Percentiles rank a stretch among this genome's conserved stretches.
Evolutionary conservation across 2,797 vertebrate genomes (phyloP).

Genomic region (Cyprinella venusta): DNA sequence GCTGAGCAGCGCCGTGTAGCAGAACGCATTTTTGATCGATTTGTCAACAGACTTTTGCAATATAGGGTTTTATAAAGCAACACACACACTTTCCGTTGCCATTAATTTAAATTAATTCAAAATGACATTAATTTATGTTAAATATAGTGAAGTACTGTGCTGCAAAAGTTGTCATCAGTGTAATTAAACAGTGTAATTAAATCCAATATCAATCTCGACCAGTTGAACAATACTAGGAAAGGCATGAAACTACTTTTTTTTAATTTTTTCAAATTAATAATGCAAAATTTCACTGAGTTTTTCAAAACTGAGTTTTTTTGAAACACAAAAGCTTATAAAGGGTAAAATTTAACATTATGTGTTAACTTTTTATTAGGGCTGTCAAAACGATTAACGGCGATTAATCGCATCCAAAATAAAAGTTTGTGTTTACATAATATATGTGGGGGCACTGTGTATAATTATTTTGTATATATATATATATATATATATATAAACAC

Average conservation of each 20-base stretch:
- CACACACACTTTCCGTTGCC: neutral
- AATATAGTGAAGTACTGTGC: neutral
- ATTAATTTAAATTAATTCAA: too few relatives aligned
- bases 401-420: too few relatives aligned
- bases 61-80: neutral
- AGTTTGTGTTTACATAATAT: too few relatives aligned
- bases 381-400: too few relatives aligned
- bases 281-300: neutral
- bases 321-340: neutral
- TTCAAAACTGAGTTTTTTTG: too few relatives aligned
- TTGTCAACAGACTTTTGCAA: neutral
- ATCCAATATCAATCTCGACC: neutral
- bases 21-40: neutral
- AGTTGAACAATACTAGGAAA: neutral
- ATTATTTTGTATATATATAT: too few relatives aligned
- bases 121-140: neutral
- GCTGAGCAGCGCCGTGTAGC: neutral
- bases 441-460: too few relatives aligned
- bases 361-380: too few relatives aligned
- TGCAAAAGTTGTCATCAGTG: neutral
- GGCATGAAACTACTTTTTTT: neutral
- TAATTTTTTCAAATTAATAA: neutral
- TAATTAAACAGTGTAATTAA: neutral
- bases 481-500: too few relatives aligned
- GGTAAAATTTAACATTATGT: neutral